Base-by-base conservation (phyloP, 1,140 invertebrate genomes). In the Pomacea maculata region DNA sequence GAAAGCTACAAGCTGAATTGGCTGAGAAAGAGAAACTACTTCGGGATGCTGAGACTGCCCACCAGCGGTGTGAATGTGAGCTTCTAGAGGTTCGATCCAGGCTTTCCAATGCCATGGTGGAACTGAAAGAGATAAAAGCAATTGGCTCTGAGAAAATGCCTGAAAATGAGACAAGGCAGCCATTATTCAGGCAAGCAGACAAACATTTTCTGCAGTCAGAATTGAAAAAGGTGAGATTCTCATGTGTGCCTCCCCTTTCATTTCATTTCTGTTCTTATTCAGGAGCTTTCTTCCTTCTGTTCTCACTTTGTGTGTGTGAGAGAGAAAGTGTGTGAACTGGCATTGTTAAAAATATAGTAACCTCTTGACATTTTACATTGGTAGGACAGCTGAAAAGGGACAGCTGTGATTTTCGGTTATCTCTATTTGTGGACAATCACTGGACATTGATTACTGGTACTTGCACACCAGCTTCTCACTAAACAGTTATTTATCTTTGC, bases 21-120 rank as follows among this genome's bases (percentile, higher is more conserved):
- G 45, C 45, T 5, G 77, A 78, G 11, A 78, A 67, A 17, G 72
- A 34, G 11, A 10, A 25, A 1, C 77, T 75, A 19, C 77, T 81
- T 54, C 54, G 61, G n/a, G 74, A 78, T 2, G 77, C 17, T 19
- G 65, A 78, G 65, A 71, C 77, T 5, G 67, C 29, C 4, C 21
- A 29, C 11, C 77, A 78, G 77, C 34, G 77, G 12, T 52, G 65
- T 52, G 77, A 78, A 67, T 78, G 77, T 57, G 65, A 78, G 25
- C 77, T 78, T 10, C 54, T 78, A 54, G 77, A 78, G 52, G 77
- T 78, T 15, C 67, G 70, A 54, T 34, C 77, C 67, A 70, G 57
- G 67, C 77, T 78, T 65, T 29, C 52, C 11, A 78, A 78, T 54
- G 57, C 77, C 12, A 67, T 29, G 29, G 34, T 54, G n/a, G 77